Conservation (phyloP, 2,888 invertebrate genomes). For the Buathra laborator region DNA sequence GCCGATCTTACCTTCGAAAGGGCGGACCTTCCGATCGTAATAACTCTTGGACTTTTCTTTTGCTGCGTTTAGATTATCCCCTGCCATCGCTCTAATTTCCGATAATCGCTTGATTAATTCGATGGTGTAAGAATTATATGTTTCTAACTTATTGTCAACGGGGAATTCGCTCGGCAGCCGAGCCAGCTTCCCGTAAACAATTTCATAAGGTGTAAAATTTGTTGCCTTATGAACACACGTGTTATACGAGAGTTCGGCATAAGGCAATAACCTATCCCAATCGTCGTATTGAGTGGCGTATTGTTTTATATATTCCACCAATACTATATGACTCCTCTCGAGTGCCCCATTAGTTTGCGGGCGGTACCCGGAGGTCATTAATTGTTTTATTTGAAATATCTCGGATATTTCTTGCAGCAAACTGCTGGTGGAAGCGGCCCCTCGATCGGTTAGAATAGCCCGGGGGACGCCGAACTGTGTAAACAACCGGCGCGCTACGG, state of each 20-base stretch:
- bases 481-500: slow-evolving; percentile 34
- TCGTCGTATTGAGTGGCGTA: no score
- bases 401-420: slow-evolving; percentile 46
- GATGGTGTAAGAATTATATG: background rate
- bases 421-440: slow-evolving; percentile 38
- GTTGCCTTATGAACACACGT: no score
- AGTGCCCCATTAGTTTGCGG: no score
- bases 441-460: slow-evolving; percentile 54
- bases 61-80: slow-evolving; percentile 10
- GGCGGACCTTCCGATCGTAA: slow-evolving; percentile 21
- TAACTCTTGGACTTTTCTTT: slow-evolving; percentile 9
- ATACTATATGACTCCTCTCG: no score
- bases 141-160: no score
- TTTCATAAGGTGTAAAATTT: no score
- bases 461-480: slow-evolving; percentile 34
- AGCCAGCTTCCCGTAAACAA: no score
- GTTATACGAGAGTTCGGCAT: no score
- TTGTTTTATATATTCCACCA: no score
- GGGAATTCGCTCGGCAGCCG: no score
- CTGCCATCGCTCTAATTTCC: background rate
- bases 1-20: slow-evolving; percentile 27
- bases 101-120: background rate
- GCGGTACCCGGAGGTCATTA: no score
- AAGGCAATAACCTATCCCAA: no score
- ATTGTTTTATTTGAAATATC: slow-evolving; percentile 20